A percentile compares a stretch with the other conserved stretches of the same genome.
These are phyloP conservation scores for Amphipoea lucens DNA, from an alignment of 2,888 invertebrate species.

Conservation along the genomic window DNA sequence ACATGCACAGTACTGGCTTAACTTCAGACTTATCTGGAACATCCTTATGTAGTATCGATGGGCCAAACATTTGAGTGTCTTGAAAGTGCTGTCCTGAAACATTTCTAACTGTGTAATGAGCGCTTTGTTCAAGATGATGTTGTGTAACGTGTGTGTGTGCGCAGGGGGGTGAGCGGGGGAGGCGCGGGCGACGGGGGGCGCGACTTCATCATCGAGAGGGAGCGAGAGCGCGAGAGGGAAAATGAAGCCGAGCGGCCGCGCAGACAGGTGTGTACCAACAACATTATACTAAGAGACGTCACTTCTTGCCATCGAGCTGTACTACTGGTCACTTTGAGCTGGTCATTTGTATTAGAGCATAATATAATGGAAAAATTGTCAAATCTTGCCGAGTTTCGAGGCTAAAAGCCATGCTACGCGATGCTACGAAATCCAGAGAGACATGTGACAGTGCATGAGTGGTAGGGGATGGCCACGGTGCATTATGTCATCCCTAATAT, in stretches of 20 bases:
- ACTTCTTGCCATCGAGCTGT: not conserved
- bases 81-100: not conserved
- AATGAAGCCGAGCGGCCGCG: constrained; percentile 83
- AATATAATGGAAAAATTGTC: not conserved
- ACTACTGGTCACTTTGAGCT: not conserved
- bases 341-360: not conserved
- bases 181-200: constrained; percentile 79
- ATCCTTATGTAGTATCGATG: not conserved
- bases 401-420: not conserved
- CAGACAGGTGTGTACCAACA: constrained; percentile 76
- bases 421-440: not conserved
- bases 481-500: not conserved
- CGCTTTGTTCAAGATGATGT: not conserved
- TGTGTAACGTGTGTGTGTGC: constrained; percentile 33
- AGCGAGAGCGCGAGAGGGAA: constrained; percentile 85
- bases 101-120: not conserved
- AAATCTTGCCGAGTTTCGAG: not conserved
- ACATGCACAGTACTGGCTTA: not conserved
- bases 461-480: not conserved
- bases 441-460: not conserved
- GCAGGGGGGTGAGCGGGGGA: constrained; percentile 83
- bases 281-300: not conserved
- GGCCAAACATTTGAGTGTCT: not conserved
- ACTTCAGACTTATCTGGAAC: constrained; percentile 1
- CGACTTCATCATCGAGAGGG: constrained; percentile 87